These are phyloP conservation scores for Ctenochaetus hawaiiensis DNA, from an alignment of 2,797 vertebrate species.

Conservation along the genomic window DNA sequence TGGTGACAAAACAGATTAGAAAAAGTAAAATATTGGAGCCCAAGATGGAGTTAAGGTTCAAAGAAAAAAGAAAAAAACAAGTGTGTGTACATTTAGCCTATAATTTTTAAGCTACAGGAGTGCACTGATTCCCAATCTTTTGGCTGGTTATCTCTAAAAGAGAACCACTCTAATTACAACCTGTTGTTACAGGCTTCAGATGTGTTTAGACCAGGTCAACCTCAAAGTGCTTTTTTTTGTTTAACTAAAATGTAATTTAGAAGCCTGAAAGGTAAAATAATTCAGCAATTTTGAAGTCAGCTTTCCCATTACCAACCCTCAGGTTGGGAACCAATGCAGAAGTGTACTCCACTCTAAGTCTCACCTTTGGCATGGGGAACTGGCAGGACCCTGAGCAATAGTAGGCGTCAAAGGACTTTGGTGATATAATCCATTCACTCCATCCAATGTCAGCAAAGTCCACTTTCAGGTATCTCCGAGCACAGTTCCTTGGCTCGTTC, in stretches of 20 bases:
- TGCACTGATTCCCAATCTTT: not conserved
- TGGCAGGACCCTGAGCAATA: conserved; percentile 97
- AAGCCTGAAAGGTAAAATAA: not conserved
- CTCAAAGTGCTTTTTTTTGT: not conserved
- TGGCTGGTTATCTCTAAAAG: not conserved
- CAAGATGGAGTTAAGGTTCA: conserved; percentile 13
- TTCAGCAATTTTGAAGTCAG: not conserved
- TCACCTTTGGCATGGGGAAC: conserved; percentile 98
- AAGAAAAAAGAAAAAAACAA: no score
- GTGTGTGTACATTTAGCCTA: not conserved
- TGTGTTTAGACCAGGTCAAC: not conserved
- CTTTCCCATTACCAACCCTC: not conserved
- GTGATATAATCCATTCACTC: conserved; percentile 99
- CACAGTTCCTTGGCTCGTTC: conserved; percentile 92
- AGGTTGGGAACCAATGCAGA: not conserved
- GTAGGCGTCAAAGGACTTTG: conserved; percentile 96
- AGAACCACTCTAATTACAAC: not conserved
- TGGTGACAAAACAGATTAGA: not conserved
- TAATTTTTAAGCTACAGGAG: not conserved
- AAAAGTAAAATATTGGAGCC: no score
- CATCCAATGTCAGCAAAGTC: conserved; percentile 99
- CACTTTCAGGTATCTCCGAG: conserved; percentile 95
- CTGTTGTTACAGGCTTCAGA: not conserved
- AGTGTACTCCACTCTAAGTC: not conserved
- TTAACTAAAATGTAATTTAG: not conserved